A percentile compares a stretch with the other conserved stretches of the same genome.
Evolutionary conservation across 1,140 invertebrate genomes (phyloP).

Genomic region (Manduca sexta): DNA sequence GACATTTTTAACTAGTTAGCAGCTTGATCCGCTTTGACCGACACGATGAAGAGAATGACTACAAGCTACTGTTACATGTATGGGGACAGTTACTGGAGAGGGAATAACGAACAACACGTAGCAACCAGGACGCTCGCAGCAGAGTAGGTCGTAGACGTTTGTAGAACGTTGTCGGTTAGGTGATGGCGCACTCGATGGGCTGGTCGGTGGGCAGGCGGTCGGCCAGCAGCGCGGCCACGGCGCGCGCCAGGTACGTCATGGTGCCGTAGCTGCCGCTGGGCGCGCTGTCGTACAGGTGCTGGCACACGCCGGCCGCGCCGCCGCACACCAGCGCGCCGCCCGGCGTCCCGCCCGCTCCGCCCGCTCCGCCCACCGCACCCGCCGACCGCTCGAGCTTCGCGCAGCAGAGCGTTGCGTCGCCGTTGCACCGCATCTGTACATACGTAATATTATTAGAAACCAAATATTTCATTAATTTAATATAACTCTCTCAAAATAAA

Average conservation of each 20-base stretch:
- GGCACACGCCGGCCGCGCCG: constrained; percentile 95
- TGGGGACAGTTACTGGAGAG: too few species aligned
- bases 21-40: too few species aligned
- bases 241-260: constrained; percentile 96
- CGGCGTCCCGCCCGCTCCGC: constrained; percentile 79
- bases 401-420: constrained; percentile 94
- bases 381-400: constrained; percentile 79
- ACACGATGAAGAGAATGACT: too few species aligned
- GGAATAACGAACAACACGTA: too few species aligned
- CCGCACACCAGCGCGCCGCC: constrained; percentile 86
- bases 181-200: constrained; percentile 87
- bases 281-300: constrained; percentile 98
- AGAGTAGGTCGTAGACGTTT: too few species aligned
- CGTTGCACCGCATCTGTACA: constrained; percentile 83
- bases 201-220: constrained; percentile 84
- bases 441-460: neutral
- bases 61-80: too few species aligned
- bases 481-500: too few species aligned
- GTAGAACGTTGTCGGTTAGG: constrained; percentile 50
- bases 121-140: too few species aligned
- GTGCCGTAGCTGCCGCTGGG: constrained; percentile 97
- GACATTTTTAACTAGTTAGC: too few species aligned
- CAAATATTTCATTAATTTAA: too few species aligned
- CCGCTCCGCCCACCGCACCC: too few species aligned
- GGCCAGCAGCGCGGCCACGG: constrained; percentile 81